Conservation (phyloP, 2,888 invertebrate species). For the Trimorus sp. region DNA sequence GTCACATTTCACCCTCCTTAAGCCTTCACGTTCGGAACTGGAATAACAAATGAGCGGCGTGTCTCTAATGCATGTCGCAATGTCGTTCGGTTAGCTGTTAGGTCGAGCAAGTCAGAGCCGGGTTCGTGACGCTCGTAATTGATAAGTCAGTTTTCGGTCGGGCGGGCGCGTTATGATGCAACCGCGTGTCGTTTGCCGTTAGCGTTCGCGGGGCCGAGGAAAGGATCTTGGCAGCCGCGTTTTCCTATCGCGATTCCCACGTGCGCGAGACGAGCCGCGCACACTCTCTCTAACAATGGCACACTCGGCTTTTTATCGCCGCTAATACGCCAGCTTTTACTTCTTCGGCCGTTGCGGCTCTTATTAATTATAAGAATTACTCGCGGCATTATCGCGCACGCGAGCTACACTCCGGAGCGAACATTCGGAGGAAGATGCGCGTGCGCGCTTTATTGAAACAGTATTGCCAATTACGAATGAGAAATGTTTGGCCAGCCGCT, state of each 20-base stretch:
- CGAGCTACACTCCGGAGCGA: too few species aligned
- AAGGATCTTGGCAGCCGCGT: conserved; percentile 41
- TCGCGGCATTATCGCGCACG: conserved; percentile 32
- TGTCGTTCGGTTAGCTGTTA: conserved; percentile 10
- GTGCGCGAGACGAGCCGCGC: conserved; percentile 28
- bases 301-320: conserved; percentile 51
- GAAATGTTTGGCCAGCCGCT: conserved; percentile 26
- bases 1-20: too few species aligned
- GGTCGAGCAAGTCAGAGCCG: neutral
- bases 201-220: neutral
- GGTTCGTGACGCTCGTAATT: conserved; percentile 48
- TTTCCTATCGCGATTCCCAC: conserved; percentile 62
- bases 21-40: too few species aligned
- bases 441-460: conserved; percentile 40
- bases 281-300: conserved; percentile 61
- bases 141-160: conserved; percentile 52
- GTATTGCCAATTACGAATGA: conserved; percentile 45
- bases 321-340: conserved; percentile 61
- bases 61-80: too few species aligned
- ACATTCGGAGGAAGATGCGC: neutral
- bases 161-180: conserved; percentile 47
- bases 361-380: conserved; percentile 60
- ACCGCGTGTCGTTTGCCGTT: conserved; percentile 50
- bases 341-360: conserved; percentile 45
- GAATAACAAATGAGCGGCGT: too few species aligned